Evolutionary conservation across 1,140 invertebrate genomes (phyloP), one percentile per base, ranked within the genome.

Genomic region (Goniozus legneri): DNA sequence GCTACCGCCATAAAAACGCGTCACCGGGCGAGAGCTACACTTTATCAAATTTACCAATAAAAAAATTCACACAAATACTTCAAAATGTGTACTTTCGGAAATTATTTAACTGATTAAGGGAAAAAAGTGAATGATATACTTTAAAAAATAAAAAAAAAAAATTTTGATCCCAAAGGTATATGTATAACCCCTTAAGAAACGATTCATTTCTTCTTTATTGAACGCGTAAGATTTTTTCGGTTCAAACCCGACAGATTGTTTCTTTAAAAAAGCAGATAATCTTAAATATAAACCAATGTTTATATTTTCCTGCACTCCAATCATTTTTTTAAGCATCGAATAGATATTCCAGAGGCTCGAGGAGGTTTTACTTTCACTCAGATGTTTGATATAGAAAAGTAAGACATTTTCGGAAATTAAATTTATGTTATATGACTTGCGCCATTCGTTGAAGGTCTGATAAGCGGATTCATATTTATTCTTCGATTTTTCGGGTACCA

Each of bases 161-260:
- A n/a, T n/a, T n/a, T n/a, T n/a, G n/a, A n/a, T n/a, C n/a, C n/a
- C n/a, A n/a, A 38, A 39, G 24, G 19, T 47, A 37, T 40, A 16
- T 45, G 36, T 50, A 37, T 16, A 59, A 43, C 50, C 47, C 59
- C 4, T 15, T 12, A 4, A 8, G 32, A n/a, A 20, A 6, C 10
- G 34, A 44, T 8, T 44, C n/a, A n/a, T n/a, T n/a, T n/a, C n/a
- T n/a, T n/a, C n/a, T n/a, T n/a, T n/a, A n/a, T n/a, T n/a, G n/a
- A 31, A 22, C 32, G 19, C 15, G 36, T 35, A 19, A 35, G 27
- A 6, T 37, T 36, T 8, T 27, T 36, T 2, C 34, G 22, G 3
- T 37, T 37, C 3, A 30, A 15, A 15, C 15, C 21, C n/a, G 37
- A 19, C 24, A n/a, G n/a, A n/a, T n/a, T n/a, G n/a, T n/a, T n/a